These are phyloP conservation scores for Phortica okadai DNA, from an alignment of 2,888 invertebrate genomes.

Conservation along the genomic window DNA sequence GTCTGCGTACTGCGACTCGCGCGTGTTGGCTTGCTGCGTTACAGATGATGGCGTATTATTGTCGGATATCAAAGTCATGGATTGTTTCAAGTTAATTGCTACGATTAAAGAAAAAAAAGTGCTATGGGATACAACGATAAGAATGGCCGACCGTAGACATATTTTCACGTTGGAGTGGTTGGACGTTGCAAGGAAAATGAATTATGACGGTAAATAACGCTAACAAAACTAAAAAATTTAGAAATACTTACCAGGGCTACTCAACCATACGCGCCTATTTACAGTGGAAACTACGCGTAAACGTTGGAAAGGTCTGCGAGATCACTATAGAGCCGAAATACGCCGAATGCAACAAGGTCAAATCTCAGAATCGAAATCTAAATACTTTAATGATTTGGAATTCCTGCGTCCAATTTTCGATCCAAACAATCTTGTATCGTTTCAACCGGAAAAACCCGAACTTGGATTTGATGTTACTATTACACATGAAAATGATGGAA, in stretches of 20 bases:
- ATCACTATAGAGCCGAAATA: slow-evolving; percentile 55
- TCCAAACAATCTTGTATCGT: slow-evolving; percentile 48
- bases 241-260: slow-evolving; percentile 3
- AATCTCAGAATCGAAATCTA: slow-evolving; percentile 46
- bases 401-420: slow-evolving; percentile 58
- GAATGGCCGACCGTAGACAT: slow-evolving; percentile 48
- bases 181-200: slow-evolving; percentile 50
- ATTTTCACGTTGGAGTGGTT: slow-evolving; percentile 43
- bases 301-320: slow-evolving; percentile 56
- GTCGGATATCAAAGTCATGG: slow-evolving; percentile 33
- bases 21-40: neutral
- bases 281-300: slow-evolving; percentile 46
- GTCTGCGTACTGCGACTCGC: neutral
- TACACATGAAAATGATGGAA: slow-evolving; percentile 34
- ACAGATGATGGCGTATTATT: neutral
- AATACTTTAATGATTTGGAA: slow-evolving; percentile 54
- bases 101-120: slow-evolving; percentile 53
- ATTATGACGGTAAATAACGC: slow-evolving; percentile 48
- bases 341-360: slow-evolving; percentile 53
- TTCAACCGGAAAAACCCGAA: slow-evolving; percentile 43
- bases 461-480: slow-evolving; percentile 38
- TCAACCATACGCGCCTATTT: neutral
- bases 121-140: slow-evolving; percentile 58
- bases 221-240: neutral
- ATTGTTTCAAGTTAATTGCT: slow-evolving; percentile 52